These are phyloP conservation scores for Goniozus legneri DNA, from an alignment of 1,140 invertebrate species.

Conservation along the genomic window DNA sequence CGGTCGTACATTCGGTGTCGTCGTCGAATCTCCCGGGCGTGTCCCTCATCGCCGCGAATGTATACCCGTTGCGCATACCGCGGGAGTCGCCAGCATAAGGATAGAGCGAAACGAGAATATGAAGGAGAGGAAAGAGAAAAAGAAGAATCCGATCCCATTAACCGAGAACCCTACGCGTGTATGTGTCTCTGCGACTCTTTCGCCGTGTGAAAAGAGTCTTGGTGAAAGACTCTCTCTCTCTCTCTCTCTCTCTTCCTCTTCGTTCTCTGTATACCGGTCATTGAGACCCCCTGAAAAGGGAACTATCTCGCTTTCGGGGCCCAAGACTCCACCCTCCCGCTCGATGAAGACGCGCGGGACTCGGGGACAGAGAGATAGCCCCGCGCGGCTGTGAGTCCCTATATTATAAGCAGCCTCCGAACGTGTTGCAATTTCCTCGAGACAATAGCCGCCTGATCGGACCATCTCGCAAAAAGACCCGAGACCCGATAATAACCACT, in stretches of 20 bases:
- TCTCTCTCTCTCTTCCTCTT: no score
- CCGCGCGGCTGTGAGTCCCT: slow-evolving; percentile 33
- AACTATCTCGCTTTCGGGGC: no score
- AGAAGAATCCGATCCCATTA: slow-evolving; percentile 25
- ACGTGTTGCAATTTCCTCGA: slow-evolving; percentile 54
- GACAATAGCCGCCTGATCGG: slow-evolving; percentile 47
- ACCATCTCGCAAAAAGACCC: slow-evolving; percentile 43
- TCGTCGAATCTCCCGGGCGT: slow-evolving; percentile 27
- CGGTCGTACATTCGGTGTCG: slow-evolving; percentile 45
- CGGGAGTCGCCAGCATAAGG: no score
- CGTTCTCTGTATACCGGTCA: no score
- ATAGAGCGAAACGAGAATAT: slow-evolving; percentile 3
- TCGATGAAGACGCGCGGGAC: no score
- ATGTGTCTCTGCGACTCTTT: slow-evolving; percentile 26
- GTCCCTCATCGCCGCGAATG: neutral
- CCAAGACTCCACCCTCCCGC: no score
- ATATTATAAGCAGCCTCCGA: slow-evolving; percentile 51
- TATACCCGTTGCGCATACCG: neutral
- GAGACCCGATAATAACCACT: slow-evolving; percentile 47
- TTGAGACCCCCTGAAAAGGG: no score
- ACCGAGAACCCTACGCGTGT: slow-evolving; percentile 26
- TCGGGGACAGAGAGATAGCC: slow-evolving; percentile 14
- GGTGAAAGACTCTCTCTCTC: no score
- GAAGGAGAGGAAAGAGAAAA: neutral
- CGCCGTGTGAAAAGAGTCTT: no score